A percentile compares a stretch with the other conserved stretches of the same genome.
Evolutionary conservation across 1,140 invertebrate species (phyloP).

Genomic region (Cotesia glomerata): DNA sequence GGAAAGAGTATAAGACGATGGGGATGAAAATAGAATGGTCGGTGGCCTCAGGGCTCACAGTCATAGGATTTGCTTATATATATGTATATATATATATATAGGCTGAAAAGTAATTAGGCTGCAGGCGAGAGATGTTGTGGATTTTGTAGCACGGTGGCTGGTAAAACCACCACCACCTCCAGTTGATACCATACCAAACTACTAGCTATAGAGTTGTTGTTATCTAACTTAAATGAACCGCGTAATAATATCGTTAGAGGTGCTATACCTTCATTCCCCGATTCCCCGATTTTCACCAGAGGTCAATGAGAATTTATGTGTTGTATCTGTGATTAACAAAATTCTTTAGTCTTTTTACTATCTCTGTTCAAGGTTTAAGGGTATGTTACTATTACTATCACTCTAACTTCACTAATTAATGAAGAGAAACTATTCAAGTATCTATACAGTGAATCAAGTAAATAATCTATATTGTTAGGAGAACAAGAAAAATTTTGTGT

Average conservation of each 20-base stretch:
- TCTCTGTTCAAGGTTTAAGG: too few species aligned
- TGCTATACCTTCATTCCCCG: constrained; percentile 40
- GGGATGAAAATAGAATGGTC: not conserved
- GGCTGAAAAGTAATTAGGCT: constrained; percentile 59
- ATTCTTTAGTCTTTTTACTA: too few species aligned
- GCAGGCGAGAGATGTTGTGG: constrained; percentile 56
- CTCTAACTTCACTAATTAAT: too few species aligned
- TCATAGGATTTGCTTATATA: constrained; percentile 35
- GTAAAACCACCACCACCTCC: constrained; percentile 36
- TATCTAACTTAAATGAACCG: constrained; percentile 63
- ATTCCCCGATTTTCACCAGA: not conserved
- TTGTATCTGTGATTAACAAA: not conserved
- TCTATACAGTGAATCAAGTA: too few species aligned
- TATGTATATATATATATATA: too few species aligned
- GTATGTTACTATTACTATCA: too few species aligned
- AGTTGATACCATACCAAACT: constrained; percentile 32
- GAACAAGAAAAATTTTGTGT: too few species aligned
- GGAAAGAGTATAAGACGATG: not conserved
- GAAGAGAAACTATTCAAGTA: too few species aligned
- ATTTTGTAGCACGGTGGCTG: constrained; percentile 50
- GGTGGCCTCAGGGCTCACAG: not conserved
- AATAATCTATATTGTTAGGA: too few species aligned
- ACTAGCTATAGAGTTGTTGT: constrained; percentile 39
- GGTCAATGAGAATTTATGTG: constrained; percentile 41
- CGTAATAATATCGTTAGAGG: constrained; percentile 59